These are phyloP conservation scores for Chelonia mydas DNA, from an alignment of 2,797 vertebrate genomes.

Conservation along the genomic window DNA sequence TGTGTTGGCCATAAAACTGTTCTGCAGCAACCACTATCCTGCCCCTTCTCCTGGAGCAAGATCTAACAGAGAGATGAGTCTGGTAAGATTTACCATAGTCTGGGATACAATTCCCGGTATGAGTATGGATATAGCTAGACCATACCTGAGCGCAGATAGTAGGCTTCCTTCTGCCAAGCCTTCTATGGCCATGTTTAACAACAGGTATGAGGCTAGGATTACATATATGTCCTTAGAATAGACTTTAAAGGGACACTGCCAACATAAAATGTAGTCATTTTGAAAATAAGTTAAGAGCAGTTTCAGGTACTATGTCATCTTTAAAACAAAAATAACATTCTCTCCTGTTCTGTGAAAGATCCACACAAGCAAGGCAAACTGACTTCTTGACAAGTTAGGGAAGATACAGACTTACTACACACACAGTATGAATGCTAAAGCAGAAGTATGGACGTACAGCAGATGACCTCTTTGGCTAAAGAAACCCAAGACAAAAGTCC, in stretches of 20 bases:
- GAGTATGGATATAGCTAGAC: too few species aligned
- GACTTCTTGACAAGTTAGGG: background rate
- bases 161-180: background rate
- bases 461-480: background rate
- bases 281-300: too few species aligned
- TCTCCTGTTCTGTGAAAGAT: background rate
- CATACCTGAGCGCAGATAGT: background rate
- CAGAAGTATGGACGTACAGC: background rate
- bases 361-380: background rate
- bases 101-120: too few species aligned
- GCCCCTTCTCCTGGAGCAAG: background rate
- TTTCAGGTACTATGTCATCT: too few species aligned
- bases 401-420: background rate
- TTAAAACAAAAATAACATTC: accelerated
- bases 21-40: background rate
- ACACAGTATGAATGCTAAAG: background rate
- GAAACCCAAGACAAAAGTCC: background rate
- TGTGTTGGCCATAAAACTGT: background rate
- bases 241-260: too few species aligned
- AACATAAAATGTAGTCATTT: too few species aligned
- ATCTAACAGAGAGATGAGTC: background rate
- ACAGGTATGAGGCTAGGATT: background rate
- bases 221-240: too few species aligned
- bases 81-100: background rate
- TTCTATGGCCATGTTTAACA: background rate